A percentile compares a stretch with the other conserved stretches of the same genome.
phyloP scores from a whole-genome alignment of 2,888 invertebrate genomes.

The Melinopterus prodromus region DNA sequence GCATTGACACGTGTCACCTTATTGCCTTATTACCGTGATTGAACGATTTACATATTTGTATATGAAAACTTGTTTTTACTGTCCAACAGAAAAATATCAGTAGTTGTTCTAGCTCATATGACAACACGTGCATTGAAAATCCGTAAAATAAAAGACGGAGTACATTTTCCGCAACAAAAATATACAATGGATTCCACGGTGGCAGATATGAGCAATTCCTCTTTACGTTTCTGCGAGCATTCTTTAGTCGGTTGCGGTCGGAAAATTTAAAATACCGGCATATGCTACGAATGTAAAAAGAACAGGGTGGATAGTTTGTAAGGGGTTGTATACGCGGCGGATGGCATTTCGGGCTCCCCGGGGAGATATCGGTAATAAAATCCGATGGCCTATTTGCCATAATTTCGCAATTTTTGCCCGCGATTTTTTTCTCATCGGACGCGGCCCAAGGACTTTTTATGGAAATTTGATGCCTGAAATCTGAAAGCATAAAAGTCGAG shows the following conservation, averaged over 20 bases:
- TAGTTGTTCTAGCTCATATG: not conserved
- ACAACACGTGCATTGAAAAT: not conserved
- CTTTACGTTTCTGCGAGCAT: not conserved
- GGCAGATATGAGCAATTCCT: not conserved
- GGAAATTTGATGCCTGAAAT: not conserved
- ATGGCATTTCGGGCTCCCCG: not conserved
- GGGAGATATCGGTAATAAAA: conserved; percentile 4
- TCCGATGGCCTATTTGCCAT: not conserved
- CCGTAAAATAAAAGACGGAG: not conserved
- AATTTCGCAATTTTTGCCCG: not conserved
- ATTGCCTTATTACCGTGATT: too few relatives aligned
- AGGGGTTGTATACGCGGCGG: not conserved
- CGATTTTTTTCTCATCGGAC: not conserved
- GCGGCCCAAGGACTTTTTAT: not conserved
- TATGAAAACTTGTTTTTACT: too few relatives aligned
- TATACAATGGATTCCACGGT: not conserved
- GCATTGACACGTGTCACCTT: too few relatives aligned
- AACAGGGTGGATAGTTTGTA: not conserved
- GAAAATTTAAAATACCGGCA: not conserved
- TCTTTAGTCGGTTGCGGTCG: not conserved
- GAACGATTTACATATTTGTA: too few relatives aligned
- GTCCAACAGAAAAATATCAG: not conserved
- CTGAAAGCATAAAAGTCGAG: not conserved
- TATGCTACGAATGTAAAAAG: not conserved
- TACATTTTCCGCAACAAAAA: not conserved